Evolutionary conservation across 2,113 vertebrate species (phyloP), one percentile per base, ranked within the genome.

Genomic region (Corydoras sp.): DNA sequence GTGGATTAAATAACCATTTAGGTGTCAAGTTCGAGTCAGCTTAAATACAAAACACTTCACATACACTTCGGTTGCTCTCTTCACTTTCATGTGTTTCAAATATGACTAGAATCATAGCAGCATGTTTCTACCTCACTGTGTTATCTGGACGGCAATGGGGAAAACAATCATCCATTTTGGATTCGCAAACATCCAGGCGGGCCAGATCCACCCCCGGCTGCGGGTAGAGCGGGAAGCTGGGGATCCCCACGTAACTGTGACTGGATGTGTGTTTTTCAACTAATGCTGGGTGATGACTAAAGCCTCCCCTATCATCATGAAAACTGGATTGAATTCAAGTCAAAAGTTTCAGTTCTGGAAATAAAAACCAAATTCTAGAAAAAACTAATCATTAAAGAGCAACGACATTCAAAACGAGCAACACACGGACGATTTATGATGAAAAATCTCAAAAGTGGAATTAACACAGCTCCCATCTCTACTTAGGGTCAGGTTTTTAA

Each of bases 181-280:
- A 73, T 73, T 30, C 7, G 30, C 15, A 50, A 67, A 29, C 12
- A 3, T 31, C 15, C 50, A 68, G 58, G 13, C 15, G 65, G 30
- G 58, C 65, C 65, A 62, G 31, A 62, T 74, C 58, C 65, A 14
- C 72, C 71, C 58, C 63, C 64, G 58, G 30, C 15, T 15, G 59
- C 72, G 48, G 50, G 30, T 50, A 11, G 72, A 74, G 72, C 65
- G 65, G 58, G 72, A 74, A 74, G 31, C 50, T 14, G 72, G 65
- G 72, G 72, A 74, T 68, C 65, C 65, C 72, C 72, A 62, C 56
- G 24, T 30, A 43, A 69, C 60, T 13, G 31, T 69, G 56, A 43
- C 56, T 24, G 61, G 8, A 53, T 10, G 13, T 30, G 30, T 48
- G 10, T 10, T 49, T 51, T 32, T 54, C 24, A 9, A 43, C 30